Conservation (phyloP, 2,797 vertebrate species). For the Heterohyrax brucei region DNA sequence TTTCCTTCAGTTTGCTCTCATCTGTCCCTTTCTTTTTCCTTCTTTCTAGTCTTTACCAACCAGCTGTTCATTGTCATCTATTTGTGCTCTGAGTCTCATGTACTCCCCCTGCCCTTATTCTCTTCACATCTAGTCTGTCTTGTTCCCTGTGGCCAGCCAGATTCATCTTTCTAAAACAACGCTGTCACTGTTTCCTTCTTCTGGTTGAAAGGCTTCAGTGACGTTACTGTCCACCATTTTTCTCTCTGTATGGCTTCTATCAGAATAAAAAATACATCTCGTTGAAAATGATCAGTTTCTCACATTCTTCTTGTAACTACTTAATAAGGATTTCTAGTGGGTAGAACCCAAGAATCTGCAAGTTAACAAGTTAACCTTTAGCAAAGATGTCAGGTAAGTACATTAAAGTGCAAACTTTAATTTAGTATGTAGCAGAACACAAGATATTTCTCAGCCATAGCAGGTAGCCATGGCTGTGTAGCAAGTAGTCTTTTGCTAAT, state of each 20-base stretch:
- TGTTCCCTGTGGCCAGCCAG: background rate
- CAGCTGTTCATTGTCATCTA: background rate
- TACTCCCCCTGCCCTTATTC: background rate
- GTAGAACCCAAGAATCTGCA: conserved; percentile 5
- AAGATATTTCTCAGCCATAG: background rate
- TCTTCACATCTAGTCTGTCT: background rate
- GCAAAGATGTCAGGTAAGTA: conserved; percentile 32
- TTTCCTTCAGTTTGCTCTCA: background rate
- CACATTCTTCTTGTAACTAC: conserved; percentile 24
- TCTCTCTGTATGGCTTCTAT: background rate
- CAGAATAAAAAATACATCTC: background rate
- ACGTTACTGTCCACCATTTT: background rate
- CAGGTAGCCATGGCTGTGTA: background rate
- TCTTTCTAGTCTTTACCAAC: conserved; percentile 1
- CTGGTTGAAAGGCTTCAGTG: background rate
- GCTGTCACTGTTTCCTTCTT: background rate
- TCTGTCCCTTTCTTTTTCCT: background rate
- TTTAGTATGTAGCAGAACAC: background rate
- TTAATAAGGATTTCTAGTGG: conserved; percentile 31
- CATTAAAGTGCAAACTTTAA: background rate
- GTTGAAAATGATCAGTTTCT: conserved; percentile 15
- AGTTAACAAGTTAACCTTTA: conserved; percentile 32
- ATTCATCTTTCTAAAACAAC: conserved; percentile 24
- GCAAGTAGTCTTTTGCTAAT: background rate
- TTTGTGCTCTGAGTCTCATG: background rate